These are phyloP conservation scores for Sciurus vulgaris DNA, from an alignment of 2,797 vertebrate genomes.

Conservation along the genomic window DNA sequence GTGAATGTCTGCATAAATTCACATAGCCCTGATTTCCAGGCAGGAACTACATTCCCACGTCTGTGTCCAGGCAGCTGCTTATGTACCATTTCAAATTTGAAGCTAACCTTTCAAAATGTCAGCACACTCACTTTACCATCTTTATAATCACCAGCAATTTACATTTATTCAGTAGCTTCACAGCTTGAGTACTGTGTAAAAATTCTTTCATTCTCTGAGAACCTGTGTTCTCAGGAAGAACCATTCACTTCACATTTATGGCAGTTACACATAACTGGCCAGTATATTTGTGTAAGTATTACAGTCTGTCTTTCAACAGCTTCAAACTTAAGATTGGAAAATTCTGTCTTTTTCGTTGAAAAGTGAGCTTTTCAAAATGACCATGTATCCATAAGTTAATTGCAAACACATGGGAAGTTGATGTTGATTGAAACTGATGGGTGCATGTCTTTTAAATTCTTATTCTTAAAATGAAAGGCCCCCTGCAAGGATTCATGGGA, in stretches of 20 bases:
- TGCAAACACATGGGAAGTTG: conserved; percentile 24
- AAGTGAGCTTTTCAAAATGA: conserved; percentile 52
- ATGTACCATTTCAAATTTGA: conserved; percentile 42
- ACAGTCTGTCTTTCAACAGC: neutral
- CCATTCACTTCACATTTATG: neutral
- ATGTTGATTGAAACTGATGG: conserved; percentile 11
- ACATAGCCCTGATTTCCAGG: neutral
- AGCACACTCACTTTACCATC: conserved; percentile 30
- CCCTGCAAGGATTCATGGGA: conserved; percentile 20
- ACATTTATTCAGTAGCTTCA: conserved; percentile 57
- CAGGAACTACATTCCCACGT: neutral
- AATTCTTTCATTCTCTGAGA: conserved; percentile 63
- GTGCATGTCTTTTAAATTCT: neutral
- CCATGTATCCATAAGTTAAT: conserved; percentile 8
- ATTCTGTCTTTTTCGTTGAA: conserved; percentile 61
- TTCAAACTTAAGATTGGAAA: neutral
- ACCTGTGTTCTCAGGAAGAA: neutral
- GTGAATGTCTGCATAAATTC: neutral
- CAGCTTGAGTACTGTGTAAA: neutral
- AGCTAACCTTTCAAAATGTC: conserved; percentile 72
- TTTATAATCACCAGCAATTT: conserved; percentile 57
- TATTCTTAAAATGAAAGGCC: neutral
- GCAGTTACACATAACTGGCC: neutral
- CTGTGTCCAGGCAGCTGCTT: conserved; percentile 18
- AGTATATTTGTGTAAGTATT: neutral